These are phyloP conservation scores for Oreamnos americanus DNA, from an alignment of 2,113 vertebrate genomes.

Conservation along the genomic window DNA sequence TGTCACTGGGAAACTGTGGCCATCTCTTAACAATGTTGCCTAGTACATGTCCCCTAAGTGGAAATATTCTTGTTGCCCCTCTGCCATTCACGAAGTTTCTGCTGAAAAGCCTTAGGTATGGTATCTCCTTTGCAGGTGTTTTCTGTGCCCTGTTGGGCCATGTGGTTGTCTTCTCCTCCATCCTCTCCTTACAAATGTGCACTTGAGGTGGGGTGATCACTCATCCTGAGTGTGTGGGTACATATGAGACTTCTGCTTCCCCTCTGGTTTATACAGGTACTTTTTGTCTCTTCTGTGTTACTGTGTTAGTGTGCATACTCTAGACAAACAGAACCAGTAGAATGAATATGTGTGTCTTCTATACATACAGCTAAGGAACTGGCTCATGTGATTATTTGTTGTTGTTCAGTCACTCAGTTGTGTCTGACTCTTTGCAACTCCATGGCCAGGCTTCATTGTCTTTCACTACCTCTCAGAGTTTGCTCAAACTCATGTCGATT, in stretches of 20 bases:
- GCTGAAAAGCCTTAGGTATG: not conserved
- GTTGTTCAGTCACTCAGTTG: not conserved
- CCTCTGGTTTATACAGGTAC: not conserved
- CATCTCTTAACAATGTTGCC: not conserved
- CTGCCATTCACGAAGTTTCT: not conserved
- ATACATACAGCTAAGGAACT: not conserved
- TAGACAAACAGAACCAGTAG: not conserved
- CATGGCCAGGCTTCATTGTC: not conserved
- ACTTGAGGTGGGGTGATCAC: not conserved
- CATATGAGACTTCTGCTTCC: not conserved
- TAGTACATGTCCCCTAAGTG: not conserved
- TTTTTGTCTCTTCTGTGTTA: not conserved
- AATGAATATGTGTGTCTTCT: not conserved
- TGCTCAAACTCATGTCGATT: not conserved
- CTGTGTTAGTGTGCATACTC: not conserved
- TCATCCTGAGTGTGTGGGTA: not conserved
- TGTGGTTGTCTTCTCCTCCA: not conserved
- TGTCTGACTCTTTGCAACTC: not conserved
- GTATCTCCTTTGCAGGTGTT: not conserved
- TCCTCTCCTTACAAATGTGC: not conserved
- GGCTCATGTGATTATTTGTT: not conserved
- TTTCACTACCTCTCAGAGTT: not conserved
- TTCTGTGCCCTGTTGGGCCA: not conserved
- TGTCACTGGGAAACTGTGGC: not conserved
- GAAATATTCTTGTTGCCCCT: not conserved